Evolutionary conservation across 2,888 invertebrate genomes (phyloP).

Genomic region (Apodemia zela): DNA sequence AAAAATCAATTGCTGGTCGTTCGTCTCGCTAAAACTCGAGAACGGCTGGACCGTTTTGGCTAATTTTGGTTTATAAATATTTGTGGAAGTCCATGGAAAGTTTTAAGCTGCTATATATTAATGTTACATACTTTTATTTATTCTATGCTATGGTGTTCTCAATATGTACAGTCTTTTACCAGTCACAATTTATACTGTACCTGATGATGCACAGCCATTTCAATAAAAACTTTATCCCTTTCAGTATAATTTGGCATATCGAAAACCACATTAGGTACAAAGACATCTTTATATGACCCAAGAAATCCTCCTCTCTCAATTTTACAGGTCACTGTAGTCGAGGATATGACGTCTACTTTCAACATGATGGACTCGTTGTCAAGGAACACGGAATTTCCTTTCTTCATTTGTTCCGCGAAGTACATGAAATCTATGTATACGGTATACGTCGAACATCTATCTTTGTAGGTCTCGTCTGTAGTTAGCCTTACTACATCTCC

Average conservation of each 20-base stretch:
- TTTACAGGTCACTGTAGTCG: conserved; percentile 62
- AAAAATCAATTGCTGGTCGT: no score
- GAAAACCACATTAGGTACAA: conserved; percentile 59
- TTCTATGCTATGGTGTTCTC: no score
- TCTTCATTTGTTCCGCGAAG: conserved; percentile 69
- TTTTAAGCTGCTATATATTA: no score
- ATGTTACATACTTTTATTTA: no score
- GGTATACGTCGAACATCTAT: conserved; percentile 75
- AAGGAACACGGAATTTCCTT: conserved; percentile 67
- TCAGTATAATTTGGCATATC: conserved; percentile 63
- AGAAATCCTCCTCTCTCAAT: conserved; percentile 61
- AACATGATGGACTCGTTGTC: conserved; percentile 88
- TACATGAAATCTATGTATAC: conserved; percentile 78
- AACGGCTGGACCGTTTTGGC: no score
- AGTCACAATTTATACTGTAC: conserved; percentile 38
- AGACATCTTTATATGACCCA: conserved; percentile 65
- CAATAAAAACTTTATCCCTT: conserved; percentile 54
- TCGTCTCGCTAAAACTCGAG: no score
- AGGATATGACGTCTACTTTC: conserved; percentile 80
- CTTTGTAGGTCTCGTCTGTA: conserved; percentile 76
- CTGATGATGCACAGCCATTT: conserved; percentile 59
- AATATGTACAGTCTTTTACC: no score
- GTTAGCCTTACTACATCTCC: conserved; percentile 74
- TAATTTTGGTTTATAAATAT: no score
- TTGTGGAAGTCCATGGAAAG: no score